Base-by-base conservation (phyloP, 1,140 invertebrate genomes). In the Ceratina calcarata region DNA sequence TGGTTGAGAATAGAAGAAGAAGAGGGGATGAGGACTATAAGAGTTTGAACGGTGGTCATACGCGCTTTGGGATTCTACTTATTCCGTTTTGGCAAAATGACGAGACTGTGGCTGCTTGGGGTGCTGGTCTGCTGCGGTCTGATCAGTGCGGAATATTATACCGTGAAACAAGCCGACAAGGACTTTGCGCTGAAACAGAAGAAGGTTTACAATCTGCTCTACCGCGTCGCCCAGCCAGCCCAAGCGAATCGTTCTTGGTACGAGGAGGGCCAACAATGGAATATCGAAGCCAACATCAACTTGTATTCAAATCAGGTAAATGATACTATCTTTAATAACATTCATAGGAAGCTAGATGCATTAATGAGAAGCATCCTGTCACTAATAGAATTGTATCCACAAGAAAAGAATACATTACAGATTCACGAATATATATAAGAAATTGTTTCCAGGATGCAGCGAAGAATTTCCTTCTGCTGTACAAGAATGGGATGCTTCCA, bases 161-260 rank as follows among this genome's bases (percentile, higher is more conserved):
- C 70, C 1, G 76, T 84, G 37, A 60, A 60, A 32, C 82, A 74
- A 88, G 93, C 93, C 10, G 93, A 94, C 88, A 92, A 93, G 80
- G 92, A 93, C 4, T 93, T 93, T 20, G 85, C 95, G 20, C 51
- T 91, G 3, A 94, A 93, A 61, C 95, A 96, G 87, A 94, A 94
- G 71, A 93, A 95, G 72, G 90, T 96, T 22, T 93, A 95, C 71
- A 94, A 95, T 78, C 92, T 96, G 2, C 88, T 96, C 2, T 93
- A 94, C 80, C 94, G 95, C 81, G 83, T 95, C 0, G 90, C 94
- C 61, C 95, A 95, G 86, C 94, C 94, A 3, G 92, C 92, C 66
- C 87, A 94, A 8, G 92, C 93, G 70, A 90, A 91, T 18, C 64
- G 83, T 16, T 90, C 92, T 0, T 89, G 92, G n/a, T 93, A 91